Base-by-base conservation (phyloP, 2,113 vertebrate genomes). In the Prochilodus magdalenae region DNA sequence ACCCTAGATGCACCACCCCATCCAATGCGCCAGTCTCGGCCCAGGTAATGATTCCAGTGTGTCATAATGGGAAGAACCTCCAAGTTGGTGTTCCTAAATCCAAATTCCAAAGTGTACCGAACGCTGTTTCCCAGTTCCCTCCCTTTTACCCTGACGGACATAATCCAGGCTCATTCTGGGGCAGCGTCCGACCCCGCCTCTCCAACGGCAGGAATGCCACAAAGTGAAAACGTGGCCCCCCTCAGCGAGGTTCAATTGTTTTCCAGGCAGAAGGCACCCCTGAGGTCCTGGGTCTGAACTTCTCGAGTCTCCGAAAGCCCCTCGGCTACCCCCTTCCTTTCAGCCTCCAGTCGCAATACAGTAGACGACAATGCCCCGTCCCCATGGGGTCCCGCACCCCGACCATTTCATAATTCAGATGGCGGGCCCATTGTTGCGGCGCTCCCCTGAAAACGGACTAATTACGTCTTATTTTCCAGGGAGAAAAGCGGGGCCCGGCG, bases 361-460 rank as follows among this genome's bases (percentile, higher is more conserved):
- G 81, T 76, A 86, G 77, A 83, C 84, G 80, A 93, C 91, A 93
- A 93, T 92, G 91, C 90, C 75, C 62, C 86, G 87, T 91, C 83
- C 3, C 75, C 89, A 87, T 89, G 91, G 89, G 88, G 90, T 86
- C 90, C 84, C 82, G 86, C 70, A 79, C 81, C 30, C 89, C 87
- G 88, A 89, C 79, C 86, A 79, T 86, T 90, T 89, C 83, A 88
- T 93, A 89, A 93, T 92, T 92, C 85, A 85, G 82, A 79, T 83
- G 83, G 83, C 79, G 86, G 86, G 63, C 63, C 91, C 75, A 92
- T 94, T 94, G 91, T 81, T 93, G 82, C 86, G 66, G 70, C 73
- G 72, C 86, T 89, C 85, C 87, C 94, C 92, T 91, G 90, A 93
- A 89, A 82, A 89, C 92, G 89, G 92, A 93, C 89, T 88, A 87